Evolutionary conservation across 2,888 invertebrate genomes (phyloP).

Genomic region (Clunio marinus): DNA sequence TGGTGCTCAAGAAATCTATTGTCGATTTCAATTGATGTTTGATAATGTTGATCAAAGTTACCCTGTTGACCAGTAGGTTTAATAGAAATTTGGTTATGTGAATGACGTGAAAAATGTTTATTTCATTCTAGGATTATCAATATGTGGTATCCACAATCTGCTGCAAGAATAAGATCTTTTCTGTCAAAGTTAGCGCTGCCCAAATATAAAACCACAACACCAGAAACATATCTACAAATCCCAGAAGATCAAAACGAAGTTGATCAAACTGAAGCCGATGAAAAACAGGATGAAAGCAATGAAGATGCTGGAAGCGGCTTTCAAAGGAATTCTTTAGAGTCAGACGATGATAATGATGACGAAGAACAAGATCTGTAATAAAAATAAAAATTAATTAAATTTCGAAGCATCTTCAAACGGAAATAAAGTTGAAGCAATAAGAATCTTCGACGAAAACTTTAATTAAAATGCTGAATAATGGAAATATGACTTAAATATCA

Average conservation of each 20-base stretch:
- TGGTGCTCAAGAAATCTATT: neutral
- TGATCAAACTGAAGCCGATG: neutral
- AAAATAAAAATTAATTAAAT: constrained; percentile 17
- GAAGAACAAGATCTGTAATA: neutral
- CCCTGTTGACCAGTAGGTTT: neutral
- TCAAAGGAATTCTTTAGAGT: neutral
- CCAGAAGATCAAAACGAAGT: neutral
- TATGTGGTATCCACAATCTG: constrained; percentile 6
- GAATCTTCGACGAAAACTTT: constrained; percentile 5
- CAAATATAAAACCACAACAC: neutral
- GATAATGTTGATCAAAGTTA: constrained; percentile 1
- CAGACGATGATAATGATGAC: neutral
- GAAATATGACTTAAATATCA: constrained; percentile 17
- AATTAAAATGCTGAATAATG: constrained; percentile 6
- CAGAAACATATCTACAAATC: neutral
- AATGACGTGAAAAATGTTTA: neutral
- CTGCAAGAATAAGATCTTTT: neutral
- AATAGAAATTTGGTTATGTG: neutral
- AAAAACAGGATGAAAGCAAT: neutral
- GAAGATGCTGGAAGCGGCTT: neutral
- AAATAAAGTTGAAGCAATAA: neutral
- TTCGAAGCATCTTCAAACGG: neutral
- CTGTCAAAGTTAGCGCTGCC: neutral
- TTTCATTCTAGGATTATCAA: neutral
- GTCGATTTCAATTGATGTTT: constrained; percentile 17